phyloP scores from a whole-genome alignment of 2,888 invertebrate species.

The Noctua comes region DNA sequence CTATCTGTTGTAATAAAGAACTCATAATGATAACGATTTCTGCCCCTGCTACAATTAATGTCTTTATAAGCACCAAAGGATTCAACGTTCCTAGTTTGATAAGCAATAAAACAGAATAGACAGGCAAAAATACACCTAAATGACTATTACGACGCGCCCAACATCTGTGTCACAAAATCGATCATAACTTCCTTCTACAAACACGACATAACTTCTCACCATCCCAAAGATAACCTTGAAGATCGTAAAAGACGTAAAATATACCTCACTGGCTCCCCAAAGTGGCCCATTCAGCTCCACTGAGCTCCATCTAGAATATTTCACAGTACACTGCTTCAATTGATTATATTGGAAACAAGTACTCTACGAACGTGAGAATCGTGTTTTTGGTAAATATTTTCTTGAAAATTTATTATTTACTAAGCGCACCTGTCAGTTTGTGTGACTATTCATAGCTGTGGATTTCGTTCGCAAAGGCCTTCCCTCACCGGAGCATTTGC shows the following conservation, averaged over 20 bases:
- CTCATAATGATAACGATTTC: neutral
- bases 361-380: neutral
- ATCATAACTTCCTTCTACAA: conserved; percentile 17
- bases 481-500: neutral
- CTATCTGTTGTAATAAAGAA: neutral
- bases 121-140: neutral
- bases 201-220: conserved; percentile 15
- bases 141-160: neutral
- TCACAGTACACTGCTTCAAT: conserved; percentile 61
- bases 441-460: neutral
- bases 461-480: neutral
- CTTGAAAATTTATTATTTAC: neutral
- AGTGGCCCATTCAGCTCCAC: conserved; percentile 59
- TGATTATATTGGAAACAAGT: conserved; percentile 55
- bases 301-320: conserved; percentile 67
- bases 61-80: neutral
- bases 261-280: conserved; percentile 55
- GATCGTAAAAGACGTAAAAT: conserved; percentile 39
- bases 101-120: neutral
- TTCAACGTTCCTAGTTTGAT: neutral
- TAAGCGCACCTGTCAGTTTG: neutral
- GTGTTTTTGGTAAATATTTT: neutral
- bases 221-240: conserved; percentile 40
- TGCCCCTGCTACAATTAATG: no score
- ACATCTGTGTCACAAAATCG: conserved; percentile 15